These are phyloP conservation scores for Hippocampus abdominalis DNA, from an alignment of 2,113 vertebrate genomes.

Conservation along the genomic window DNA sequence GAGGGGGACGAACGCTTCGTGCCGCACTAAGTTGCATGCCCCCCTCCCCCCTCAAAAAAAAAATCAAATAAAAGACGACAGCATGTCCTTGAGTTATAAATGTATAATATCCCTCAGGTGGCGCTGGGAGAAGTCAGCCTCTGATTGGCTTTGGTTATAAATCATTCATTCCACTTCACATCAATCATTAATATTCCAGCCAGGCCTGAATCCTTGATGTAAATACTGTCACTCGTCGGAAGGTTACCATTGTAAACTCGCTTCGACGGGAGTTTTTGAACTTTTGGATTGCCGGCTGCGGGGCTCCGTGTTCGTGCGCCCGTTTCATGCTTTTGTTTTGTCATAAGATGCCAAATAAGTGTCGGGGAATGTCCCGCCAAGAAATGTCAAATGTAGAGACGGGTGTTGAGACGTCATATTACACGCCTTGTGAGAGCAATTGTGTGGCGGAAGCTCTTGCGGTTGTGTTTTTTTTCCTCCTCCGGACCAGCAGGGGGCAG, in stretches of 20 bases:
- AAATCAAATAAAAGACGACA: slow-evolving; percentile 65
- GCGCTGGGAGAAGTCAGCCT: slow-evolving; percentile 66
- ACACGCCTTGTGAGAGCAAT: neutral
- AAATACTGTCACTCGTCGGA: slow-evolving; percentile 75
- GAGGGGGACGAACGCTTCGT: slow-evolving; percentile 52
- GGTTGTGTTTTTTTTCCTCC: neutral
- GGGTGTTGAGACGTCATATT: neutral
- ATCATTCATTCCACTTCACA: slow-evolving; percentile 76
- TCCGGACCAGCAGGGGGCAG: neutral
- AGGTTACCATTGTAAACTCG: slow-evolving; percentile 74
- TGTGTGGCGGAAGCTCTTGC: neutral
- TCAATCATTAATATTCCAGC: slow-evolving; percentile 80
- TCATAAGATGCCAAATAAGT: slow-evolving; percentile 20
- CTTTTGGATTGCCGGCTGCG: slow-evolving; percentile 66
- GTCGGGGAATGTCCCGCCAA: slow-evolving; percentile 30
- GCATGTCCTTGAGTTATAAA: slow-evolving; percentile 79
- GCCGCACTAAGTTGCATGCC: slow-evolving; percentile 44
- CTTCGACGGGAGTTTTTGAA: slow-evolving; percentile 71
- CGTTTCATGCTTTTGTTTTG: slow-evolving; percentile 32
- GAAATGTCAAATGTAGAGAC: slow-evolving; percentile 6
- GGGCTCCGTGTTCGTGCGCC: slow-evolving; percentile 17
- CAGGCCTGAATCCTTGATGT: slow-evolving; percentile 76
- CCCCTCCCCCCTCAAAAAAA: too few species aligned
- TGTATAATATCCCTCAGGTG: slow-evolving; percentile 75
- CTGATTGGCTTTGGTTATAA: slow-evolving; percentile 79